Evolutionary conservation across 64 coral and sea anemone species (phyloP), one percentile per base, ranked within the genome.

Genomic region (Dendronephthya gigantea): DNA sequence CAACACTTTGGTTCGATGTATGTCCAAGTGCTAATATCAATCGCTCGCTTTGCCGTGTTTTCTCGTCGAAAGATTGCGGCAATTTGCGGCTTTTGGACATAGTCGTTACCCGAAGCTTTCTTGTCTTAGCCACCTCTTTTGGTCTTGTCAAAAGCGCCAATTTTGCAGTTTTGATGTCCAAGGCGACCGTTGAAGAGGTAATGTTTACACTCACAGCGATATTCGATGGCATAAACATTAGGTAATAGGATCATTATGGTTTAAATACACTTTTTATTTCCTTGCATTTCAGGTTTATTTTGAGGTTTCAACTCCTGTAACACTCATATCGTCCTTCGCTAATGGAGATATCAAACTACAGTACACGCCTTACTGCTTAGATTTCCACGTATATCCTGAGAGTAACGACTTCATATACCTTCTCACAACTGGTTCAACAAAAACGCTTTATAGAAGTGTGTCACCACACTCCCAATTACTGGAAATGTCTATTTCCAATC

Each of bases 51-150:
- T 62, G 55, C 25, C 19, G 4, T 5, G 55, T 62, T 62, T 62
- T 62, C 55, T 22, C 55, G 25, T n/a, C 55, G 10, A 5, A 62
- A 62, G 55, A 62, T 62, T 62, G 55, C 25, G 25, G 5, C 25
- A n/a, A 22, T 62, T 23, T 62, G 25, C 55, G 55, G 0, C 55
- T 62, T n/a, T 5, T 62, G 55, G 55, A 62, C 17, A 62, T 62
- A 5, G 19, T 34, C 37, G 31, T 79, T 19, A 79, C 72, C 0
- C 10, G 72, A 79, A 79, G 14, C 72, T 79, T 36, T 35, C 72
- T 79, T 29, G 29, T 79, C 29, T 39, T 79, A 36, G 72, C 72
- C 37, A 79, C 72, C 32, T 79, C 72, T 33, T 79, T 79, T 79
- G 72, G 72, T 36, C 36, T 79, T 34, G 72, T 79, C 15, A 79